phyloP scores from a whole-genome alignment of 2,888 invertebrate genomes.

The Lobophora halterata region DNA sequence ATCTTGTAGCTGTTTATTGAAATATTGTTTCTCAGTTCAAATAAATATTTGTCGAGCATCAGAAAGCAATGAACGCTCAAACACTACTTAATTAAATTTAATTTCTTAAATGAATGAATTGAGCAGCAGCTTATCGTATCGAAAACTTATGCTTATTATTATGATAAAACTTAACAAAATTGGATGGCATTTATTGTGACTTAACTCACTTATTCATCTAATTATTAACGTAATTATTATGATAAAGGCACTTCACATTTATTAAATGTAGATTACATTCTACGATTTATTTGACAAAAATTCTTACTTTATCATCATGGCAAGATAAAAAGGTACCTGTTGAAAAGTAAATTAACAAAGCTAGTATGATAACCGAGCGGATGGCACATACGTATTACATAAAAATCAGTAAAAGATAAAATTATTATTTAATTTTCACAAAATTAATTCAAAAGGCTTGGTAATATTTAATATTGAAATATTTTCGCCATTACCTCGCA shows the following conservation, averaged over 20 bases:
- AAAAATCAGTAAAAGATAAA: constrained; percentile 26
- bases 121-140: constrained; percentile 76
- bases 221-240: constrained; percentile 68
- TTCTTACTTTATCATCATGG: constrained; percentile 79
- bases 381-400: constrained; percentile 74
- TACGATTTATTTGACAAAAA: constrained; percentile 70
- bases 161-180: constrained; percentile 75
- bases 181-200: constrained; percentile 81
- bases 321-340: constrained; percentile 81
- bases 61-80: constrained; percentile 52
- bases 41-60: constrained; percentile 27
- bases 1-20: constrained; percentile 27
- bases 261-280: constrained; percentile 62
- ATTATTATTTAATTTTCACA: constrained; percentile 5
- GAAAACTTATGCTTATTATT: constrained; percentile 66
- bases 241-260: constrained; percentile 74
- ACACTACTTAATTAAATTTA: constrained; percentile 63
- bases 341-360: constrained; percentile 71
- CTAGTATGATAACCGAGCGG: constrained; percentile 75
- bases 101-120: constrained; percentile 75
- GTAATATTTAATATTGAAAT: constrained; percentile 12
- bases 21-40: constrained; percentile 28
- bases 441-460: not conserved
- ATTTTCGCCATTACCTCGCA: constrained; percentile 62
- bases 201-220: constrained; percentile 75